These are phyloP conservation scores for Pionites leucogaster DNA, from an alignment of 2,113 vertebrate species.

Conservation along the genomic window DNA sequence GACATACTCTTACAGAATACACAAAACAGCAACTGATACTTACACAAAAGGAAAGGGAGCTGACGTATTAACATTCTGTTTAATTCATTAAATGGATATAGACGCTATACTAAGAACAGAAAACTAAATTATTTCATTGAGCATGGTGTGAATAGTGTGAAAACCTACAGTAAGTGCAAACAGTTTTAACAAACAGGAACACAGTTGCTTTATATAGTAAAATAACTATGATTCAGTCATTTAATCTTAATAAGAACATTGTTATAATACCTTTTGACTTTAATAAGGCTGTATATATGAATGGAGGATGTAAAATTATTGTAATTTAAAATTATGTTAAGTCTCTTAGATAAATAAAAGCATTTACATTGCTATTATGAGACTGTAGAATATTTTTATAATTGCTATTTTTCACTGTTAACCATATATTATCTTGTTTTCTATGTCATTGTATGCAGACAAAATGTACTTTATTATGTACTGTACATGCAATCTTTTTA, in stretches of 20 bases:
- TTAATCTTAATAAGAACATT: slow-evolving; percentile 75
- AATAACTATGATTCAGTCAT: slow-evolving; percentile 64
- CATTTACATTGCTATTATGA: slow-evolving; percentile 70
- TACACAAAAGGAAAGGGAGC: slow-evolving; percentile 35
- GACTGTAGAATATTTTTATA: slow-evolving; percentile 73
- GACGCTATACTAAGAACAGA: background rate
- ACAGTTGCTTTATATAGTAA: slow-evolving; percentile 49
- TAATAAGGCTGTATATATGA: slow-evolving; percentile 69
- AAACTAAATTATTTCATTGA: slow-evolving; percentile 11
- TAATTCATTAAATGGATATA: slow-evolving; percentile 45
- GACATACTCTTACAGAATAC: background rate
- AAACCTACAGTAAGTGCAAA: slow-evolving; percentile 53
- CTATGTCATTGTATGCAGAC: slow-evolving; percentile 62
- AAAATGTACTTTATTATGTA: slow-evolving; percentile 51
- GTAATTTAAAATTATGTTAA: slow-evolving; percentile 76
- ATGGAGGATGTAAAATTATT: slow-evolving; percentile 63
- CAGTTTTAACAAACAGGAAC: slow-evolving; percentile 54
- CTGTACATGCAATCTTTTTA: slow-evolving; percentile 56
- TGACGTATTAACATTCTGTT: slow-evolving; percentile 42
- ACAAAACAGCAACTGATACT: background rate
- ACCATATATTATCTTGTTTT: slow-evolving; percentile 72
- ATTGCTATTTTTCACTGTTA: slow-evolving; percentile 76
- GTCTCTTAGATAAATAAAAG: slow-evolving; percentile 69
- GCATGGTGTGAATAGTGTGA: background rate
- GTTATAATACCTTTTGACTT: slow-evolving; percentile 70